Percentiles rank a stretch among this genome's conserved stretches.
Conservation (phyloP, 2,888 invertebrate genomes). For the Elegia similella region DNA sequence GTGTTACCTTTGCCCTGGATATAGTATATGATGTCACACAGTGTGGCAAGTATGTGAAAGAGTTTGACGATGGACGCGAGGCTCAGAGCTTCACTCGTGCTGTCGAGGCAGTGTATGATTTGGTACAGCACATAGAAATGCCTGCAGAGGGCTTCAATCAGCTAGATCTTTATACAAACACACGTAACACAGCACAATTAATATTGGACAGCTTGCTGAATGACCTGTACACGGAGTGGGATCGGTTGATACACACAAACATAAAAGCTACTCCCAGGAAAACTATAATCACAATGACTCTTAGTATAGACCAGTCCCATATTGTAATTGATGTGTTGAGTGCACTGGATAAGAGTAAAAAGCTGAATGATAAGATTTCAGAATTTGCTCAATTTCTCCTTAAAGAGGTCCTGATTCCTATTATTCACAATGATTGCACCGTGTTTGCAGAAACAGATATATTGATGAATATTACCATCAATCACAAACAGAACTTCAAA, state of each 20-base stretch:
- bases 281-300: conserved; percentile 51
- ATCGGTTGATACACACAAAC: conserved; percentile 67
- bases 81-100: conserved; percentile 62
- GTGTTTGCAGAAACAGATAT: conserved; percentile 64
- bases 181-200: conserved; percentile 66
- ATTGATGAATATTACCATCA: conserved; percentile 55
- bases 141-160: conserved; percentile 73
- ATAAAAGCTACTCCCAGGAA: conserved; percentile 43
- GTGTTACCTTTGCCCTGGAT: conserved; percentile 79
- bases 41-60: conserved; percentile 57
- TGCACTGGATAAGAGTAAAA: conserved; percentile 67
- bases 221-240: conserved; percentile 74
- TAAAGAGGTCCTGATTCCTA: conserved; percentile 79
- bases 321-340: conserved; percentile 55
- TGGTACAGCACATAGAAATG: conserved; percentile 65
- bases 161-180: conserved; percentile 74
- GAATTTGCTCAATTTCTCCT: conserved; percentile 82
- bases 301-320: conserved; percentile 54
- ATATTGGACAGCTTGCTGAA: conserved; percentile 68
- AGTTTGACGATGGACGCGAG: conserved; percentile 56
- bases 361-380: conserved; percentile 68
- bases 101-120: conserved; percentile 73
- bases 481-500: conserved; percentile 59
- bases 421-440: conserved; percentile 74
- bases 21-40: conserved; percentile 61